Base-by-base conservation (phyloP, 2,797 vertebrate genomes). In the Clarias pachynema region DNA sequence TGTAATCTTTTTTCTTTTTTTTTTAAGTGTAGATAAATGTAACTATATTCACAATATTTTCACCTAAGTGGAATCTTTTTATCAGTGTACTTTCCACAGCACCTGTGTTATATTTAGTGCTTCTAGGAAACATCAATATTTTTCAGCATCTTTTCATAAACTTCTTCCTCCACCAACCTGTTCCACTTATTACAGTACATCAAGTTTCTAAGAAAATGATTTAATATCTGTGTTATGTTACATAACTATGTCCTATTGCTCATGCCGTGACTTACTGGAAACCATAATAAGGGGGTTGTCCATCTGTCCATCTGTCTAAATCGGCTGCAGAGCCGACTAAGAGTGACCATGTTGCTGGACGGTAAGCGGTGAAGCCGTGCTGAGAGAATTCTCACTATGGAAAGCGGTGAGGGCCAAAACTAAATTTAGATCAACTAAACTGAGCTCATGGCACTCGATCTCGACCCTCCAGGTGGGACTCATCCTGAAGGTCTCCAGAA, bases 341-440 rank as follows among this genome's bases (percentile, higher is more conserved):
- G 79, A 53, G 60, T 53, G 79, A 44, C 69, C 79, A 85, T 80
- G 84, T 81, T 81, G 84, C 24, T 81, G 84, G 78, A 81, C 24
- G 24, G 78, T 85, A 57, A 85, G 84, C 62, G 84, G 78, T 49
- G 69, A 59, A 74, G 20, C 62, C 59, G 20, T 59, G 70, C 69
- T 74, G 84, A 75, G 84, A 81, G 79, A 81, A 81, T 81, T 81
- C 84, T 81, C 79, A 29, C 68, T 81, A 85, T 80, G 84, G 77
- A 80, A 68, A 73, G 57, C 57, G 14, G 53, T n/a, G 69, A 75
- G 68, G 84, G 66, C 84, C 84, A 85, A 85, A 31, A 56, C 79
- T 81, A 81, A 85, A 65, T 81, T 85, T 85, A 81, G 70, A 81
- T 31, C 29, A 26, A 75, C 84, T 81, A 85, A 81, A 81, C 60